phyloP scores from a whole-genome alignment of 2,888 invertebrate species.

The Meteorus colon region DNA sequence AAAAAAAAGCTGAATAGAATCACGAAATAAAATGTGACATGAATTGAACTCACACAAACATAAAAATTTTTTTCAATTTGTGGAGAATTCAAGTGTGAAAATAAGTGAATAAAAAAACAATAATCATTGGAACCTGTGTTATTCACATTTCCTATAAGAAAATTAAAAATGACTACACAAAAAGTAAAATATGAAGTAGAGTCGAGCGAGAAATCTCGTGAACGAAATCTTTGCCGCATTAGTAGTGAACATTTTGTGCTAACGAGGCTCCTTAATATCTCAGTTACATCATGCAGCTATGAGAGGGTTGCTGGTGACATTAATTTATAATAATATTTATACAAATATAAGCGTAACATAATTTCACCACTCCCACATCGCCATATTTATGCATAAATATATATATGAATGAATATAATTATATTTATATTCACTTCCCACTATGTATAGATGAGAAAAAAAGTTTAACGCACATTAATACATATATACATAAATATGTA shows the following conservation, averaged over 20 bases:
- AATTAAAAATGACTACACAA: constrained; percentile 1
- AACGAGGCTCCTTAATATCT: constrained; percentile 67
- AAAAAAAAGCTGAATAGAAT: neutral
- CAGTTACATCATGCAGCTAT: constrained; percentile 40
- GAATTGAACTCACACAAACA: no score
- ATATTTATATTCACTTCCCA: constrained; percentile 2
- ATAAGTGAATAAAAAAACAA: neutral
- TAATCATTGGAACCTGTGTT: no score
- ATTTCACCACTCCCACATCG: constrained; percentile 47
- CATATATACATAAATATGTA: neutral
- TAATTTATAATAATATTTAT: constrained; percentile 65
- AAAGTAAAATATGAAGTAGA: constrained; percentile 14
- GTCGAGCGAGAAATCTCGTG: constrained; percentile 36
- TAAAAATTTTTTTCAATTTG: neutral
- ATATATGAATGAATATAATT: neutral
- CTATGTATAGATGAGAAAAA: constrained; percentile 14
- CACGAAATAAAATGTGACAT: neutral
- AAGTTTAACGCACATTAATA: constrained; percentile 21
- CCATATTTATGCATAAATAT: neutral
- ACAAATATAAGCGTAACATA: constrained; percentile 56
- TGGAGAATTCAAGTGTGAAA: constrained; percentile 6
- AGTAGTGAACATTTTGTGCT: constrained; percentile 60
- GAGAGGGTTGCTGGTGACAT: constrained; percentile 53
- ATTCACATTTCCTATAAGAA: neutral
- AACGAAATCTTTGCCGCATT: constrained; percentile 64